Evolutionary conservation across 1,140 invertebrate genomes (phyloP).

Genomic region (Nasonia giraulti): DNA sequence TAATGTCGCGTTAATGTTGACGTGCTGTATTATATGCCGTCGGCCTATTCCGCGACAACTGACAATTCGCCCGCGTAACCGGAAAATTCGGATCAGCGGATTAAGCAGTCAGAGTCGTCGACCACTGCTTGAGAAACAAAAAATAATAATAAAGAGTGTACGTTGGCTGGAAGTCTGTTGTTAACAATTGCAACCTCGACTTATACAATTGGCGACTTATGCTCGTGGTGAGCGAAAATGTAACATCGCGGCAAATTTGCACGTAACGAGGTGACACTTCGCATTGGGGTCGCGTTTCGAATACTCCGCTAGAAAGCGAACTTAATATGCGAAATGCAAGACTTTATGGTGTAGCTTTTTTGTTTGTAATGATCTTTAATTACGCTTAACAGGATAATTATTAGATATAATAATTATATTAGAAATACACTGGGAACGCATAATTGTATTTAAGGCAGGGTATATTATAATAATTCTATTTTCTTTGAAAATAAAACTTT

Average conservation of each 20-base stretch:
- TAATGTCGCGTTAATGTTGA: constrained; percentile 21
- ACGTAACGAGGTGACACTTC: constrained; percentile 16
- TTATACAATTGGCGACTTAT: no score
- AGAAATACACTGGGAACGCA: no score
- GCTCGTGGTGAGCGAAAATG: neutral
- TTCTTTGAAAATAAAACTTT: neutral
- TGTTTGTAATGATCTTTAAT: neutral
- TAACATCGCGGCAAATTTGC: neutral
- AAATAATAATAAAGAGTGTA: neutral
- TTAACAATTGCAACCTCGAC: no score
- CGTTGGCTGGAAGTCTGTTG: no score
- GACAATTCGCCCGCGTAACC: neutral
- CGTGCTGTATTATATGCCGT: neutral
- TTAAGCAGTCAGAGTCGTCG: neutral
- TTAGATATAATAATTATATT: neutral
- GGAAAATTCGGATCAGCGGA: neutral
- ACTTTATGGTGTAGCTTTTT: neutral
- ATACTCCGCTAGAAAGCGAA: constrained; percentile 39
- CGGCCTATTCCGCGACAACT: neutral
- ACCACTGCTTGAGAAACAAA: no score
- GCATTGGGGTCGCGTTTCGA: constrained; percentile 38
- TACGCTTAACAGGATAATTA: neutral
- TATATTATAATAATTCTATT: neutral
- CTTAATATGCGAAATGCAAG: constrained; percentile 7
- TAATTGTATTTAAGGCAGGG: no score